A percentile compares a stretch with the other conserved stretches of the same genome.
These are phyloP conservation scores for Stegodyphus mimosarum DNA, from an alignment of 1,140 invertebrate genomes.

Conservation along the genomic window DNA sequence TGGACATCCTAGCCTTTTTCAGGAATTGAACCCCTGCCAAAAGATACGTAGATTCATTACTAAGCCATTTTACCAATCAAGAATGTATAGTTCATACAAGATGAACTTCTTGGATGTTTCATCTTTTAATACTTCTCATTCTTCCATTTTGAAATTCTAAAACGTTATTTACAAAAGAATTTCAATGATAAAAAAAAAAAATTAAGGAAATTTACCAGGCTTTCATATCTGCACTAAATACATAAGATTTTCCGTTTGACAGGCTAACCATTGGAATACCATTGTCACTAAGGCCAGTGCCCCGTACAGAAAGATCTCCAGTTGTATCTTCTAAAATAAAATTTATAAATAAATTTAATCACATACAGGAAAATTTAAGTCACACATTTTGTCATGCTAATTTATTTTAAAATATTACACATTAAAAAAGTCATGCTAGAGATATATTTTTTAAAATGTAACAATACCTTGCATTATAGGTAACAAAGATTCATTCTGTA, in stretches of 20 bases:
- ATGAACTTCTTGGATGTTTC: too few species aligned
- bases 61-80: too few species aligned
- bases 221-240: constrained; percentile 75
- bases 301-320: constrained; percentile 68
- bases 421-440: neutral
- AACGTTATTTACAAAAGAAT: neutral
- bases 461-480: constrained; percentile 65
- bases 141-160: neutral
- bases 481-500: constrained; percentile 67
- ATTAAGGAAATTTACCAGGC: constrained; percentile 72
- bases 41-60: too few species aligned
- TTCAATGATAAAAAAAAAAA: neutral
- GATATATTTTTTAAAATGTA: neutral
- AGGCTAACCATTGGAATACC: constrained; percentile 76
- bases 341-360: neutral
- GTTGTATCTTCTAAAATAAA: constrained; percentile 14
- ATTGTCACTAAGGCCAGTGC: constrained; percentile 73
- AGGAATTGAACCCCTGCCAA: too few species aligned
- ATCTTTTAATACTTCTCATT: too few species aligned
- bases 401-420: too few species aligned
- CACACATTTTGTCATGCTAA: constrained; percentile 39
- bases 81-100: too few species aligned
- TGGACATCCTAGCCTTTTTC: too few species aligned
- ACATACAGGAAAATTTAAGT: constrained; percentile 59
- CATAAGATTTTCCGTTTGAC: constrained; percentile 77